phyloP scores from a whole-genome alignment of 2,113 vertebrate species.

The Daboia siamensis region DNA sequence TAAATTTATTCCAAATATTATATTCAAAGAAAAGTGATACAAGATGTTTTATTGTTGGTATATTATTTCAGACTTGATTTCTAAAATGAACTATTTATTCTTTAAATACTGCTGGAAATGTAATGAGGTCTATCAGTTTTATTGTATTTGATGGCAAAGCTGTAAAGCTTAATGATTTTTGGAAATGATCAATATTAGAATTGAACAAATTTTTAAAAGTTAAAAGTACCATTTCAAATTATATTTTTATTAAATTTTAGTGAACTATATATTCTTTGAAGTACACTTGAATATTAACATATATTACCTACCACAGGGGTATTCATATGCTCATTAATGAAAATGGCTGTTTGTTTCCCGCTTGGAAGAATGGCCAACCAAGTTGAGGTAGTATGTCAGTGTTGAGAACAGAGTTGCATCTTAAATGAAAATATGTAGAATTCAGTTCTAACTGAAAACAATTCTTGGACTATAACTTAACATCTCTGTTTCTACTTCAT shows the following conservation, averaged over 20 bases:
- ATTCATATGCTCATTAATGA: background rate
- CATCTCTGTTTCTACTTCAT: background rate
- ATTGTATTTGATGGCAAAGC: background rate
- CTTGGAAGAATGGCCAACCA: background rate
- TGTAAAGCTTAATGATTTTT: background rate
- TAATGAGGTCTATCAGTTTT: background rate
- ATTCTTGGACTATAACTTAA: background rate
- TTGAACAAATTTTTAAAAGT: background rate
- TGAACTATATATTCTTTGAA: background rate
- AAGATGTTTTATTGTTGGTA: background rate
- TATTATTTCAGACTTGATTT: background rate
- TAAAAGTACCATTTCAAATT: background rate
- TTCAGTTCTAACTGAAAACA: background rate
- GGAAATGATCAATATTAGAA: background rate
- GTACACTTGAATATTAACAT: background rate
- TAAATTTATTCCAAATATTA: background rate
- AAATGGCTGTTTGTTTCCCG: background rate
- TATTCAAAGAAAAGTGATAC: background rate
- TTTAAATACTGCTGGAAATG: background rate
- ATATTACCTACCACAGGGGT: background rate
- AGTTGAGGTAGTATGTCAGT: background rate
- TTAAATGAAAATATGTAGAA: background rate
- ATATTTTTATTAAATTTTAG: background rate
- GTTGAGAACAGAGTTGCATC: background rate
- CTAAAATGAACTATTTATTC: background rate